A percentile compares a stretch with the other conserved stretches of the same genome.
Evolutionary conservation across 2,797 vertebrate species (phyloP).

Genomic region (Gymnothorax reevesii): DNA sequence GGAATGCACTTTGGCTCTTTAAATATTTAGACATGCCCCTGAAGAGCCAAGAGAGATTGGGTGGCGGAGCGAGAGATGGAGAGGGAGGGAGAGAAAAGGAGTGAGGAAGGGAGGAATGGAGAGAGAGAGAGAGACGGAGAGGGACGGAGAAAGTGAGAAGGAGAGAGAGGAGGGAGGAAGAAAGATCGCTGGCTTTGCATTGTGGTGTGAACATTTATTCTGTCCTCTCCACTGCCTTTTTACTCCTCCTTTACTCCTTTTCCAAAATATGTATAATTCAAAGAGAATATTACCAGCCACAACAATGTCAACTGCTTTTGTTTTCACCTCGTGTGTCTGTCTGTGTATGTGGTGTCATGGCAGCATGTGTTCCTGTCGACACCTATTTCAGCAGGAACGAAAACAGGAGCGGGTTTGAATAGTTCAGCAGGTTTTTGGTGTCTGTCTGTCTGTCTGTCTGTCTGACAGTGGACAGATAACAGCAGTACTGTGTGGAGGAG

Average conservation of each 20-base stretch:
- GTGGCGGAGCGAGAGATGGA: slow-evolving; percentile 20
- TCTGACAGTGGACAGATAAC: too few species aligned
- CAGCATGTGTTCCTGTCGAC: too few species aligned
- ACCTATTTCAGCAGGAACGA: too few species aligned
- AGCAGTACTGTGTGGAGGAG: too few species aligned
- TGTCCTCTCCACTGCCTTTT: slow-evolving; percentile 56
- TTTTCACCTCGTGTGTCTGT: slow-evolving; percentile 28
- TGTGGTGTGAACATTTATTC: slow-evolving; percentile 65
- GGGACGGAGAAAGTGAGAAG: not conserved
- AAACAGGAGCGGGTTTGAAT: too few species aligned
- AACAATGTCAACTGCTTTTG: slow-evolving; percentile 40
- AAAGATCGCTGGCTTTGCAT: slow-evolving; percentile 62
- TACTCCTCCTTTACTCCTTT: slow-evolving; percentile 65
- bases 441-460: too few species aligned
- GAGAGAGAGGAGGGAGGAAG: not conserved
- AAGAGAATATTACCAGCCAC: slow-evolving; percentile 63
- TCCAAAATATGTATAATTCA: slow-evolving; percentile 47
- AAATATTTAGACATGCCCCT: slow-evolving; percentile 58
- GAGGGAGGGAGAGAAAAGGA: not conserved
- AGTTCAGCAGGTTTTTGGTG: too few species aligned
- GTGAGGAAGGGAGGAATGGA: not conserved
- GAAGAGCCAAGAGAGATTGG: slow-evolving; percentile 40
- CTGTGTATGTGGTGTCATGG: slow-evolving; percentile 20
- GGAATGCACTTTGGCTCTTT: slow-evolving; percentile 46
- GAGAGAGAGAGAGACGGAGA: not conserved